phyloP scores from a whole-genome alignment of 1,140 invertebrate species.

The Zaprionus kolodkinae region DNA sequence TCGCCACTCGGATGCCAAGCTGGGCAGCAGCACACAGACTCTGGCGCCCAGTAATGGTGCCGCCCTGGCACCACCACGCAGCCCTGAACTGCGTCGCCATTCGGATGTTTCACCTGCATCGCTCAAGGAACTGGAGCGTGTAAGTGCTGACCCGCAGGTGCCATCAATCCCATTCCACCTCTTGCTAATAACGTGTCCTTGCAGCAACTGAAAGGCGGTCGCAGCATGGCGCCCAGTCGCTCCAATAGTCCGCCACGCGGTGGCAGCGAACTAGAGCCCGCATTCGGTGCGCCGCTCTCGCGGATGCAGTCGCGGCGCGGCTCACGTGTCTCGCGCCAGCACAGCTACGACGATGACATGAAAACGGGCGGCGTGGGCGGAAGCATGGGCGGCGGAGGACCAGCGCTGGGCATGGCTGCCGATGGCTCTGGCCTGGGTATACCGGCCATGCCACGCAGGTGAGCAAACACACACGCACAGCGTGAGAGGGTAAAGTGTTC shows the following conservation, averaged over 20 bases:
- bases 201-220: constrained; percentile 82
- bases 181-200: constrained; percentile 44
- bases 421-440: constrained; percentile 85
- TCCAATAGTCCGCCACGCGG: constrained; percentile 85
- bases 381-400: constrained; percentile 85
- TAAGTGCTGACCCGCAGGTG: constrained; percentile 84
- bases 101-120: constrained; percentile 93
- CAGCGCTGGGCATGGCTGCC: constrained; percentile 85
- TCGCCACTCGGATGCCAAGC: constrained; percentile 91
- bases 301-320: constrained; percentile 86
- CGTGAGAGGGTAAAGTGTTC: neutral
- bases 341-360: constrained; percentile 92
- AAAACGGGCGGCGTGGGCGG: constrained; percentile 74
- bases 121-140: constrained; percentile 93
- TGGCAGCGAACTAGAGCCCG: constrained; percentile 69
- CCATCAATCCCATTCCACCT: neutral
- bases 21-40: constrained; percentile 86
- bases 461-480: constrained; percentile 17
- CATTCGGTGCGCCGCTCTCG: constrained; percentile 75
- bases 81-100: constrained; percentile 90
- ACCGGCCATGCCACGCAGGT: constrained; percentile 89
- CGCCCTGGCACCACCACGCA: constrained; percentile 89
- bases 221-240: constrained; percentile 85
- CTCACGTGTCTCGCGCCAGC: constrained; percentile 89
- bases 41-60: constrained; percentile 84